Base-by-base conservation (phyloP, 2,797 vertebrate genomes). In the Megalops cyprinoides region DNA sequence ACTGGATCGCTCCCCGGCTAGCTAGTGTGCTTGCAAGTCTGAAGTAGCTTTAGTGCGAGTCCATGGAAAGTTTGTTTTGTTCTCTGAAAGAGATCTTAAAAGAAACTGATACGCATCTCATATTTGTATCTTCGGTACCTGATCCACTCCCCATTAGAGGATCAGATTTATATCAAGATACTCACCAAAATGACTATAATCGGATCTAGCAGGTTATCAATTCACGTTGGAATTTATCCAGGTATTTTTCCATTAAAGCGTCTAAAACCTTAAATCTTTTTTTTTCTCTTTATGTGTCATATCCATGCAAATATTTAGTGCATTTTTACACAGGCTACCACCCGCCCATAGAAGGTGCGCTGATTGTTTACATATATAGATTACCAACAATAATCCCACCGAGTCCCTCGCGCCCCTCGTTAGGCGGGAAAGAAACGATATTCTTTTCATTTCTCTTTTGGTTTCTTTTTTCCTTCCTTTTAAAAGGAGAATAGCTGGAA, bases 401-500 rank as follows among this genome's bases (percentile, higher is more conserved):
- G 76, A 42, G 39, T 81, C 83, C 83, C 82, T 53, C 39, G 82
- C 79, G 81, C 44, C 51, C 44, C 51, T 81, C 65, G 80, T 67
- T 79, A 92, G 89, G 89, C 85, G 75, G 82, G 87, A 86, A 92
- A 91, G 90, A 89, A 90, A 90, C 83, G 51, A 81, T 89, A 87
- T 91, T 90, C 88, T 92, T 94, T 94, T 92, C 85, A 88, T 91
- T 91, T 90, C 88, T 88, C 80, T 76, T 86, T 90, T 87, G 84
- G 87, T 86, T 82, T 84, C 87, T 84, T 85, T 82, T 85, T 85
- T 83, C 85, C 87, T 89, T 85, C 88, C 71, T 91, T 91, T 91
- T 89, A 88, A 87, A 91, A 88, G 76, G 78, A 89, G 90, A 92
- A 92, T 93, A 87, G 92, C 93, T 94, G 86, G 89, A 37, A 94